Evolutionary conservation across 2,113 vertebrate genomes (phyloP), one percentile per base, ranked within the genome.

Genomic region (Emydura subglobosa): DNA sequence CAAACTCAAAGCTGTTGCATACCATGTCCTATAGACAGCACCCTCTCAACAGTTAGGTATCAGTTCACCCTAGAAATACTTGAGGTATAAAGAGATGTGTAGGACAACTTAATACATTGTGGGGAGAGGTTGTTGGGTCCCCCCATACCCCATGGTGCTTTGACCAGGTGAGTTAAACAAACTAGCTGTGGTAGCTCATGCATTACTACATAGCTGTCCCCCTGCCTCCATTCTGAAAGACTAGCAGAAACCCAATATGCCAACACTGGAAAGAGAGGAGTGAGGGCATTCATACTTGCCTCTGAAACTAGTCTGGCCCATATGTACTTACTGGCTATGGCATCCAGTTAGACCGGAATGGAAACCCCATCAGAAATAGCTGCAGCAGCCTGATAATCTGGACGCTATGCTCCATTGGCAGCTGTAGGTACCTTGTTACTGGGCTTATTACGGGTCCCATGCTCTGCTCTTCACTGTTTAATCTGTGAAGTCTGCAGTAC

Each of bases 1-100:
- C 8, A 27, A 22, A 22, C 25, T 19, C 10, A 85, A 0, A 0
- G 0, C 39, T 42, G 53, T 39, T 31, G 24, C 50, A 74, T n/a
- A 39, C n/a, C 11, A 10, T 22, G n/a, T 31, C 50, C 34, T 31
- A 81, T 51, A 34, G 49, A 54, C 29, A 7, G 31, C 42, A 34
- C 7, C 29, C 65, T 72, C n/a, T 22, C n/a, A 53, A 34, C 79
- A 25, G 29, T 53, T n/a, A 39, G 14, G 19, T 81, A 21, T 34
- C 16, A 10, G 24, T 39, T 24, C 27, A 57, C n/a, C 27, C 22
- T 61, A n/a, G 6, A 31, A 19, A 86, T 29, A 78, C 42, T 16
- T 44, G 19, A 39, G 25, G 24, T 78, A 72, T 72, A 22, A 21
- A 39, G 74, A 78, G 74, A 78, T 47, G 74, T 13, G 42, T 25